Evolutionary conservation across 1,140 invertebrate genomes (phyloP), one percentile per base, ranked within the genome.

Genomic region (Palaemon carinicauda): DNA sequence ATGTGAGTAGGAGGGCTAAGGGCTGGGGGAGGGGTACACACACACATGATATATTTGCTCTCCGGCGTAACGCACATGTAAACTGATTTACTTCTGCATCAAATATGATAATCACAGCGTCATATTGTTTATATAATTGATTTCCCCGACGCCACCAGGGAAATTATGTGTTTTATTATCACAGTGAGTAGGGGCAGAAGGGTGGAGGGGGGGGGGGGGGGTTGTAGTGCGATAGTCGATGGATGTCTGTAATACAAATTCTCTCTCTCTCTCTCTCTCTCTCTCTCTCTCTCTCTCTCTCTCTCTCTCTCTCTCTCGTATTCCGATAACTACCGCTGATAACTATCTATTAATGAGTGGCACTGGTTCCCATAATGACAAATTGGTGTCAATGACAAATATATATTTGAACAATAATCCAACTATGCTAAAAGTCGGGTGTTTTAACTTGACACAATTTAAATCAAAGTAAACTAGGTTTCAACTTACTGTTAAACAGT

Each of bases 71-170:
- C 51, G 12, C 73, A 31, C n/a, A 19, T 69, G 41, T 73, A 56
- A 86, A 86, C 56, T 73, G 84, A 86, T 86, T 86, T 86, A 86
- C 53, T 80, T 71, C 60, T 52, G 53, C 80, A 80, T 80, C 77
- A 86, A 73, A 78, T 80, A 86, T 86, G 84, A 51, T 86, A 86
- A 86, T 86, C 74, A 86, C 84, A 50, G 77, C 41, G 24, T 78
- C 71, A 86, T 86, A 86, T 86, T 86, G 84, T 86, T 86, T 73
- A 80, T 80, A 54, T 86, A 86, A 86, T 86, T 86, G 84, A 86
- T 86, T 86, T 77, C 10, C n/a, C 21, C 50, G 21, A 41, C 41
- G 77, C 56, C 84, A 52, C 84, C 5, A 24, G 82, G 82, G 77
- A 80, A 73, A 80, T 86, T 80, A 80, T 21, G 12, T 29, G 27